phyloP scores from a whole-genome alignment of 2,113 vertebrate species.

The Neogale vison region DNA sequence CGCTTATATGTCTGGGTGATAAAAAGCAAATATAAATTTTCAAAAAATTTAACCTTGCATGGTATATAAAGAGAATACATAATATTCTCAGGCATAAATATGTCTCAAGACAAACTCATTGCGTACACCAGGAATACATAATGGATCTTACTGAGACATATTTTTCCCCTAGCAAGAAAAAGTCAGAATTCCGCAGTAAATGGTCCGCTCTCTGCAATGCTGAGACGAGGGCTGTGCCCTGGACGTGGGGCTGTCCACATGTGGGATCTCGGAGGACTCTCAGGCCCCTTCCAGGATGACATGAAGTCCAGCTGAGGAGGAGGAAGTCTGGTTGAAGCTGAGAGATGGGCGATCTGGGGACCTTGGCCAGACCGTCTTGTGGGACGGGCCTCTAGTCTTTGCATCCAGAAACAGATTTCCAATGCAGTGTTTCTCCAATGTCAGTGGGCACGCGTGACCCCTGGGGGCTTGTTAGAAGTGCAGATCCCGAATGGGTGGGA shows the following conservation, averaged over 20 bases:
- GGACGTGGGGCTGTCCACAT: not conserved
- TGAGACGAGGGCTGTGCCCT: not conserved
- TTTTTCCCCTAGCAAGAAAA: constrained; percentile 72
- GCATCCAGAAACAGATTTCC: not conserved
- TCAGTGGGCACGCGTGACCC: not conserved
- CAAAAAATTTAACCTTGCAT: constrained; percentile 85
- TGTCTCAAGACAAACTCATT: constrained; percentile 85
- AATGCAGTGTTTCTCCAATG: not conserved
- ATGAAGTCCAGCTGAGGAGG: not conserved
- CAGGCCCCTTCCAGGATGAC: not conserved
- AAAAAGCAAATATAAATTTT: constrained; percentile 86
- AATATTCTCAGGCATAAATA: constrained; percentile 87
- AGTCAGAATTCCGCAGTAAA: constrained; percentile 57
- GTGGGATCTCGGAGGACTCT: not conserved
- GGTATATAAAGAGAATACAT: constrained; percentile 86
- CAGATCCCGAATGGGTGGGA: not conserved
- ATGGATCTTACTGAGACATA: constrained; percentile 70
- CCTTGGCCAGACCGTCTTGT: not conserved
- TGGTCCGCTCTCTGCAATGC: not conserved
- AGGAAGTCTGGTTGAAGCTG: not conserved
- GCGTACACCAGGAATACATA: constrained; percentile 81
- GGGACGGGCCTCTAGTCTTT: not conserved
- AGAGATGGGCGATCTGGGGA: not conserved
- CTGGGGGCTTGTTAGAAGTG: not conserved
- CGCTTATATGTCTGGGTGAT: constrained; percentile 77